phyloP scores from a whole-genome alignment of 2,113 vertebrate species.

The Oryzias javanicus region DNA sequence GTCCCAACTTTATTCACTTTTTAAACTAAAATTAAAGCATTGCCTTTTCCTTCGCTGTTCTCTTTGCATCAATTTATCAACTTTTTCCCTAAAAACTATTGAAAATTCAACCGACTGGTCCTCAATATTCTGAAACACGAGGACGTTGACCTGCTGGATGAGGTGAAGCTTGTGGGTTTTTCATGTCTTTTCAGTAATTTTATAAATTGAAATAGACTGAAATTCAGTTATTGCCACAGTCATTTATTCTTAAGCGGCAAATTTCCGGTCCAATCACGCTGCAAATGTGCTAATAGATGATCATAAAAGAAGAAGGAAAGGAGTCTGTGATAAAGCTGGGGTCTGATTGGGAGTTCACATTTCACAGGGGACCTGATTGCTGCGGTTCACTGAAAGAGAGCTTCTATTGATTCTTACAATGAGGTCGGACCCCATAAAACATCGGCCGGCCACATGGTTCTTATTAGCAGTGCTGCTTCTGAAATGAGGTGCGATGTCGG shows the following conservation, averaged over 20 bases:
- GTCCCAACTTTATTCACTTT: too few relatives aligned
- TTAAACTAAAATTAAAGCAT: too few relatives aligned
- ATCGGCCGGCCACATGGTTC: slow-evolving; percentile 15
- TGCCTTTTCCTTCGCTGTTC: too few relatives aligned
- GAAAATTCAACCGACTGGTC: too few relatives aligned
- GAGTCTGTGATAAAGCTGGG: background rate
- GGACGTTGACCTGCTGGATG: too few relatives aligned
- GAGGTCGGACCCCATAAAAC: slow-evolving; percentile 23
- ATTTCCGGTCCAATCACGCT: slow-evolving; percentile 32
- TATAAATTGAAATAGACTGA: background rate
- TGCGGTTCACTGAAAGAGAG: slow-evolving; percentile 6
- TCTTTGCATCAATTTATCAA: too few relatives aligned
- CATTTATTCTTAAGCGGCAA: slow-evolving; percentile 15
- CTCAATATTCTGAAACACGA: too few relatives aligned
- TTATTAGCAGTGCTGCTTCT: slow-evolving; percentile 12
- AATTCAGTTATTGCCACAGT: slow-evolving; percentile 16
- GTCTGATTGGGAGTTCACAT: slow-evolving; percentile 27
- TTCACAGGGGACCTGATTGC: slow-evolving; percentile 36
- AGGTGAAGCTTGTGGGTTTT: background rate
- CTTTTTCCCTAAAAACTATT: too few relatives aligned
- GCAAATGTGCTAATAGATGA: slow-evolving; percentile 8
- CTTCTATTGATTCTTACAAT: slow-evolving; percentile 37
- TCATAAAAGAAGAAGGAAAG: background rate
- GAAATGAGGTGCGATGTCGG: slow-evolving; percentile 1
- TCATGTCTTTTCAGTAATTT: background rate